Conservation (phyloP, 1,140 invertebrate species). For the Caenorhabditis briggsae region DNA sequence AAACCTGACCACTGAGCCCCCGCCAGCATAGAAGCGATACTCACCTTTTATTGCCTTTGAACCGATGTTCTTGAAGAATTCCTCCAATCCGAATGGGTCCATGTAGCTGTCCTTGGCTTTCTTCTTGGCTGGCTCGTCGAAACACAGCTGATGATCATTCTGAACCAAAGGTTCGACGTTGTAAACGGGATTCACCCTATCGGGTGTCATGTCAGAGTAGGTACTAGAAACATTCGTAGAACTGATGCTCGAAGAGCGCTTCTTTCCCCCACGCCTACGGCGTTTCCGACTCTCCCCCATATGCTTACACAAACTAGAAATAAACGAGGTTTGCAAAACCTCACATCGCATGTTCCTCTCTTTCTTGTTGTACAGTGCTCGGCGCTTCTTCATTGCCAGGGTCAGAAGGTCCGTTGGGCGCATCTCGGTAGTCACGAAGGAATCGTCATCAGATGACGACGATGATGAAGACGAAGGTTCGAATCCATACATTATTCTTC, state of each 20-base stretch:
- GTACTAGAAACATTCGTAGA: constrained; percentile 44
- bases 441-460: constrained; percentile 20
- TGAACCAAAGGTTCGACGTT: constrained; percentile 58
- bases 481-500: constrained; percentile 30
- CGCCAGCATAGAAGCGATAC: not conserved
- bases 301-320: constrained; percentile 62
- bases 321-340: constrained; percentile 59
- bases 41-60: not conserved
- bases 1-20: not conserved
- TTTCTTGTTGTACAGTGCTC: constrained; percentile 30
- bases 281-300: constrained; percentile 59
- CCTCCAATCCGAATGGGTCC: constrained; percentile 61
- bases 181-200: constrained; percentile 11
- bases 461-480: constrained; percentile 23
- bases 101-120: not conserved
- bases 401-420: constrained; percentile 51
- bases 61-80: constrained; percentile 50
- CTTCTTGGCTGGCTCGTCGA: not conserved
- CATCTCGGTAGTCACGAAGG: not conserved
- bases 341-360: constrained; percentile 52
- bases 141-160: constrained; percentile 16
- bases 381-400: constrained; percentile 58
- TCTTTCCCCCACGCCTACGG: constrained; percentile 39
- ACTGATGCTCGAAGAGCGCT: constrained; percentile 51
- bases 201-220: constrained; percentile 20